Base-by-base conservation (phyloP, 2,888 invertebrate genomes). In the Drosophila nigritarsus region DNA sequence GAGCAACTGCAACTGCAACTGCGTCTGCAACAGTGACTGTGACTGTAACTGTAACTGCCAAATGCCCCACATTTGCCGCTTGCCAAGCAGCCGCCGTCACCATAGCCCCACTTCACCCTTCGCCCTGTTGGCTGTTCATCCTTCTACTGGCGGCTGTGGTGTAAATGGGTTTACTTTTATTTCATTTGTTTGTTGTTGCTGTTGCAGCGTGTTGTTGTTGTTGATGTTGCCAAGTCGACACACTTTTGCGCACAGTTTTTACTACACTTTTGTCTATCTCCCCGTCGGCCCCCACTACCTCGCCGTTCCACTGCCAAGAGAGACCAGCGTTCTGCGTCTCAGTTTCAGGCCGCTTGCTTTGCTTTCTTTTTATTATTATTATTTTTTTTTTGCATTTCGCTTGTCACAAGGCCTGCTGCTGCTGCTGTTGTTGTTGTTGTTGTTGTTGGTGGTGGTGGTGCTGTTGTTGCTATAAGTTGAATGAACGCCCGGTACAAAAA, bases 151-250 rank as follows among this genome's bases (percentile, higher is more conserved):
- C 72, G 66, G 66, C 72, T 89, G 77, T 81, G 81, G 87, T 88
- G 90, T 88, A 88, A 88, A 90, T 86, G 82, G 87, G 86, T 84
- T 88, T 88, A 90, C 89, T 88, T 90, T 88, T 90, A 88, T 90
- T 88, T 88, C 79, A 90, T 88, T 89, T 84, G 72, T 65, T 54
- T 78, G 64, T 70, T 70, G 64, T 42, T 56, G 65, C 40, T 66
- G 60, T 32, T 64, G 61, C 59, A 70, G 66, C 20, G 42, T 69
- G 65, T 32, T 66, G 61, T 34, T 64, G 61, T 54, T 68, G 68
- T 55, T 65, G 72, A 53, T 74, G 73, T 61, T 79, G 80, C 74
- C 85, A 75, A 84, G 89, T 84, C 87, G 89, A 89, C 89, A 89
- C 90, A 89, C 89, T 89, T 90, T 89, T 81, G 69, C 71, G 84